phyloP scores from a whole-genome alignment of 2,888 invertebrate species.

The Pimpla rufipes region DNA sequence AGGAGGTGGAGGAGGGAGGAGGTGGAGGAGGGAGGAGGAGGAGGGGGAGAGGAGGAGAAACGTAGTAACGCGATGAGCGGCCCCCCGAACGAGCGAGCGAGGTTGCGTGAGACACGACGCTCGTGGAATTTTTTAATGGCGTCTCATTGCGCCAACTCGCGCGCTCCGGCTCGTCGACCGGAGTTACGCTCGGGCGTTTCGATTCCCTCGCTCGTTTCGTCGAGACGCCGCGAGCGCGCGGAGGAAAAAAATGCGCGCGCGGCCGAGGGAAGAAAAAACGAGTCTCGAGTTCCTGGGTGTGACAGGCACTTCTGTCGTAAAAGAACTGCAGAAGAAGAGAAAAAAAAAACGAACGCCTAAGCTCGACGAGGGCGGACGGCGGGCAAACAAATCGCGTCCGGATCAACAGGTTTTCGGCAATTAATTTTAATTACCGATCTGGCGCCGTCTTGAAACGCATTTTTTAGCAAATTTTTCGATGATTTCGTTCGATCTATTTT shows the following conservation, averaged over 20 bases:
- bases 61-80: slow-evolving; percentile 35
- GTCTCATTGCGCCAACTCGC: slow-evolving; percentile 75
- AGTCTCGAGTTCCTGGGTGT: slow-evolving; percentile 27
- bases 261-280: slow-evolving; percentile 8
- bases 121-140: slow-evolving; percentile 79
- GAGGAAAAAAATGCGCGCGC: slow-evolving; percentile 1
- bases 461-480: too few species aligned
- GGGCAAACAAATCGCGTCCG: slow-evolving; percentile 43
- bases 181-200: slow-evolving; percentile 66
- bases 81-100: slow-evolving; percentile 47
- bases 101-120: slow-evolving; percentile 76
- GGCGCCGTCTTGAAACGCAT: too few species aligned
- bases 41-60: slow-evolving; percentile 4
- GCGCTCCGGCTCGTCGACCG: slow-evolving; percentile 37
- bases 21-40: background rate
- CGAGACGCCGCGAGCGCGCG: background rate
- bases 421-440: slow-evolving; percentile 46
- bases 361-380: slow-evolving; percentile 1
- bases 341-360: slow-evolving; percentile 6
- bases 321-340: background rate
- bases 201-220: slow-evolving; percentile 53
- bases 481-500: too few species aligned
- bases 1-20: background rate
- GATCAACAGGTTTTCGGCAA: slow-evolving; percentile 57
- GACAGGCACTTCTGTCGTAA: slow-evolving; percentile 38